These are phyloP conservation scores for Eilema sororculum DNA, from an alignment of 2,888 invertebrate species.

Conservation along the genomic window DNA sequence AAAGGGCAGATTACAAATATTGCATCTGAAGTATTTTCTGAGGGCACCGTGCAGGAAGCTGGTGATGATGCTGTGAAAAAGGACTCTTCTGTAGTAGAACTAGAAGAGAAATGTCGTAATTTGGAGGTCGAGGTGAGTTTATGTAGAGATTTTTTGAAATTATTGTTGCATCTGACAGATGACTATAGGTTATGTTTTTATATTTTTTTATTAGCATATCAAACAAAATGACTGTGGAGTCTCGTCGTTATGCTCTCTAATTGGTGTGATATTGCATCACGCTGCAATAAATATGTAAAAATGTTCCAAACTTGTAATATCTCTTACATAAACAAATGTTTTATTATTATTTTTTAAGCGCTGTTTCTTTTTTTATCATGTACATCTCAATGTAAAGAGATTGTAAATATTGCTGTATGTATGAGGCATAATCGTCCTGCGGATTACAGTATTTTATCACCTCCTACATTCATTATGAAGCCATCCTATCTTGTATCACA, in stretches of 20 bases:
- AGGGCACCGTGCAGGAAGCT: constrained; percentile 87
- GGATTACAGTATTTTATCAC: constrained; percentile 22
- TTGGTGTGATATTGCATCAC: constrained; percentile 35
- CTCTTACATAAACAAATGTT: constrained; percentile 34
- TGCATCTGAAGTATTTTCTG: constrained; percentile 95
- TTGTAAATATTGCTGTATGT: constrained; percentile 7
- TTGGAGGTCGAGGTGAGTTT: constrained; percentile 89
- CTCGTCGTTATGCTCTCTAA: constrained; percentile 39
- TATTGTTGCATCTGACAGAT: constrained; percentile 66
- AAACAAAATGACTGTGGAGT: constrained; percentile 29
- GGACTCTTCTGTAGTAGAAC: constrained; percentile 75
- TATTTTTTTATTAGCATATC: constrained; percentile 54
- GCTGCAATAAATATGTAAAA: constrained; percentile 23
- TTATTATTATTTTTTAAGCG: constrained; percentile 34
- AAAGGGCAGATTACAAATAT: constrained; percentile 96
- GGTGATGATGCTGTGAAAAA: constrained; percentile 56
- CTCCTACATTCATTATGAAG: constrained; percentile 24
- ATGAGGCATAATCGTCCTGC: background rate
- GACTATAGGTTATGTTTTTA: constrained; percentile 80
- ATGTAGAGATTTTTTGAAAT: constrained; percentile 34
- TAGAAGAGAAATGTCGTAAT: constrained; percentile 85
- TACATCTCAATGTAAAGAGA: constrained; percentile 14
- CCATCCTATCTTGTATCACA: background rate
- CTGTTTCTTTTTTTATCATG: constrained; percentile 28
- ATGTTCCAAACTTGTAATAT: constrained; percentile 20